phyloP scores from a whole-genome alignment of 2,113 vertebrate genomes.

The Rafetus swinhoei region DNA sequence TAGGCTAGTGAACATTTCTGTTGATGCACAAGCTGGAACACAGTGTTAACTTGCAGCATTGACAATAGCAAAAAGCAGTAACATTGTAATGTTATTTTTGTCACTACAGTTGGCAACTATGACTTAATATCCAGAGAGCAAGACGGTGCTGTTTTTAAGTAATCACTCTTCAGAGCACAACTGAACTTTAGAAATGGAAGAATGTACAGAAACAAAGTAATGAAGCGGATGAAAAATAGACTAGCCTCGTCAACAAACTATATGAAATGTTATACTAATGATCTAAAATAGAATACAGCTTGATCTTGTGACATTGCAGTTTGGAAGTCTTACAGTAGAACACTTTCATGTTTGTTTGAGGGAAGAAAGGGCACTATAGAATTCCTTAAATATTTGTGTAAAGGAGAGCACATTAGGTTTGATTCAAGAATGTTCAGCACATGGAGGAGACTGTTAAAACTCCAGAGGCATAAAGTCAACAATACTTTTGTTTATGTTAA shows the following conservation, averaged over 20 bases:
- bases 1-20: neutral
- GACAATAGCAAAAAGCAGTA: neutral
- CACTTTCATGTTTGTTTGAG: neutral
- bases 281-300: neutral
- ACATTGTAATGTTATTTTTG: neutral
- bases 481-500: neutral
- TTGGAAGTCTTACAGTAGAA: neutral
- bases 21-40: neutral
- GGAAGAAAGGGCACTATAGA: neutral
- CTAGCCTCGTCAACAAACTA: neutral
- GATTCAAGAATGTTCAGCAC: neutral
- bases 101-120: neutral
- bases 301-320: rapidly evolving
- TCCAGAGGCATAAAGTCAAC: neutral
- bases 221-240: neutral
- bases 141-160: neutral
- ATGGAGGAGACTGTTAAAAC: neutral
- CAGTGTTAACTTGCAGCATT: rapidly evolving
- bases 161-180: neutral
- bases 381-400: neutral
- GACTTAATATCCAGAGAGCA: neutral
- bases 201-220: rapidly evolving
- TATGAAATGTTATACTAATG: neutral
- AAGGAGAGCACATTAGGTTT: neutral
- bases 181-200: neutral